phyloP scores from a whole-genome alignment of 2,797 vertebrate species.

The Carduelis carduelis region DNA sequence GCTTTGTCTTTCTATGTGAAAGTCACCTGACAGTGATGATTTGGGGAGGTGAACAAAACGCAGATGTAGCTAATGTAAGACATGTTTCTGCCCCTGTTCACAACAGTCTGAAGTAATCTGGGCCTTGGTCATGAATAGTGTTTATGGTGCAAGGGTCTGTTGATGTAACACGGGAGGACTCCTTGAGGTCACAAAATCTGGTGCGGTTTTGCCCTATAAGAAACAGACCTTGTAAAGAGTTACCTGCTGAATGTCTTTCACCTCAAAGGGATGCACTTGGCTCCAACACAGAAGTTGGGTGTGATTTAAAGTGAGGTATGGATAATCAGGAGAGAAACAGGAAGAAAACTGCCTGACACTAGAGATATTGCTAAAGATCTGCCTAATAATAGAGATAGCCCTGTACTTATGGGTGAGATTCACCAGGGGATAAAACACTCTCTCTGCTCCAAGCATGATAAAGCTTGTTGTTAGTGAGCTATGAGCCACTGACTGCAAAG shows the following conservation, averaged over 20 bases:
- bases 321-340: neutral
- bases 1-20: neutral
- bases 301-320: neutral
- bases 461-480: neutral
- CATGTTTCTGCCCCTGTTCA: fast-evolving
- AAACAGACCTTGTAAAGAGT: neutral
- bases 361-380: neutral
- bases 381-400: neutral
- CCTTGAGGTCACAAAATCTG: neutral
- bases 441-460: neutral
- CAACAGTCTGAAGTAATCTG: neutral
- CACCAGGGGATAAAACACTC: neutral
- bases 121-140: neutral
- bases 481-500: neutral
- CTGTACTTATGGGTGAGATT: neutral
- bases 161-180: neutral
- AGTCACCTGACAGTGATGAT: neutral
- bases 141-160: neutral
- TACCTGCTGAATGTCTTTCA: neutral
- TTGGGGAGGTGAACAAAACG: neutral
- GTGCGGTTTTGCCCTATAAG: neutral
- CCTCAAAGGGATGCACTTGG: neutral
- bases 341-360: neutral
- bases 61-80: neutral
- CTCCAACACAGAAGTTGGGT: neutral